phyloP scores from a whole-genome alignment of 1,140 invertebrate genomes.

The Homarus americanus region DNA sequence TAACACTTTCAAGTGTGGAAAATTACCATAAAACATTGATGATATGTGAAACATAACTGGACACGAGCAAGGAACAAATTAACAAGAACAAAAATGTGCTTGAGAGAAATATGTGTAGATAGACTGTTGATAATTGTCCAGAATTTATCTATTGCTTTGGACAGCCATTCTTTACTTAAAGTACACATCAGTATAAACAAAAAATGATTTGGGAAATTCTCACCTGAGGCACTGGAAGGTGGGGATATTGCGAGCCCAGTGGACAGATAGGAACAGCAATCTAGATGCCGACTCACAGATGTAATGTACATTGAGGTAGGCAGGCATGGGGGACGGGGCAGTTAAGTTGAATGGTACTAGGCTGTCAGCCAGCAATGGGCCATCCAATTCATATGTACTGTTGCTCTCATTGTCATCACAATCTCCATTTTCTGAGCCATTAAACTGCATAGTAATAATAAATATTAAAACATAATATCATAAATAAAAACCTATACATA shows the following conservation, averaged over 20 bases:
- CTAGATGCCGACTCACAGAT: conserved; percentile 95
- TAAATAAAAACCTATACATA: too few relatives aligned
- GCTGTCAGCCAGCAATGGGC: conserved; percentile 84
- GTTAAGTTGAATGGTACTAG: conserved; percentile 88
- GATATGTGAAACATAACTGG: too few relatives aligned
- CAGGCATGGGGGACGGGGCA: conserved; percentile 88
- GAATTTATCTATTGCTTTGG: too few relatives aligned
- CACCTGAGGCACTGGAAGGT: conserved; percentile 89
- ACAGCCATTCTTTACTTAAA: too few relatives aligned
- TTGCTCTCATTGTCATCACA: conserved; percentile 72
- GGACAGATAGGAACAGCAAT: conserved; percentile 91
- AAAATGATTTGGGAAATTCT: conserved; percentile 48
- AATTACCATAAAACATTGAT: too few relatives aligned
- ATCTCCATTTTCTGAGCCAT: conserved; percentile 70
- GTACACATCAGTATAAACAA: not conserved
- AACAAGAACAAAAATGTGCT: too few relatives aligned
- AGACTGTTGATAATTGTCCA: too few relatives aligned
- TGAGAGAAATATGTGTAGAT: too few relatives aligned
- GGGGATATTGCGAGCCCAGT: conserved; percentile 91
- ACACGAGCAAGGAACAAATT: too few relatives aligned
- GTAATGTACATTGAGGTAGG: conserved; percentile 91
- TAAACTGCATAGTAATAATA: conserved; percentile 33
- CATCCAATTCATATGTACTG: conserved; percentile 79
- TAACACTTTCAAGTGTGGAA: too few relatives aligned
- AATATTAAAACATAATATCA: too few relatives aligned